A percentile compares a stretch with the other conserved stretches of the same genome.
phyloP scores from a whole-genome alignment of 2,888 invertebrate genomes.

The Rhagium mordax region DNA sequence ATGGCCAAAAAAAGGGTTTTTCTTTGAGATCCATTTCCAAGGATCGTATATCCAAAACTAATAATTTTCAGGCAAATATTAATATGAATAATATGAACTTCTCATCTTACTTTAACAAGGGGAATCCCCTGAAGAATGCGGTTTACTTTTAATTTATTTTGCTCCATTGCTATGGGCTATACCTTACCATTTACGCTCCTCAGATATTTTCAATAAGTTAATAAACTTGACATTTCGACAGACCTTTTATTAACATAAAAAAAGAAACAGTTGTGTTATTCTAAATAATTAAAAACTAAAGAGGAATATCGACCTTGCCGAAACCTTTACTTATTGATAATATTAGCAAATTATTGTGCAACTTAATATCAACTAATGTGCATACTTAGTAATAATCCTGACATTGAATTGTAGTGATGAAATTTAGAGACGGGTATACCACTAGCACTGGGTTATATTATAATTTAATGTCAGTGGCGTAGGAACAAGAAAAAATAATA shows the following conservation, averaged over 20 bases:
- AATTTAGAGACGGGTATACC: background rate
- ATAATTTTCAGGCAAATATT: too few species aligned
- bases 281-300: background rate
- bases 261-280: constrained; percentile 16
- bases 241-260: background rate
- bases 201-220: background rate
- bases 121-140: too few species aligned
- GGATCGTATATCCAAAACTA: too few species aligned
- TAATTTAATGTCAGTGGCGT: background rate
- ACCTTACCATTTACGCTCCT: background rate
- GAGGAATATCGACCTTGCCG: background rate
- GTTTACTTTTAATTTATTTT: background rate
- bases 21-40: too few species aligned
- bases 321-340: constrained; percentile 17
- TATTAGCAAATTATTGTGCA: background rate
- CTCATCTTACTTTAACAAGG: too few species aligned
- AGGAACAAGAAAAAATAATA: background rate
- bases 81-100: too few species aligned
- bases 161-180: background rate
- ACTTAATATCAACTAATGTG: background rate
- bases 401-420: constrained; percentile 5
- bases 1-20: too few species aligned
- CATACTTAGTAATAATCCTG: background rate
- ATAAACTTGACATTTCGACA: constrained; percentile 13
- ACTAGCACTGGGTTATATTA: background rate